Evolutionary conservation across 92 coral and sea anemone genomes (phyloP), one percentile per base, ranked within the genome.

Genomic region (Anthopleura xanthogrammica): DNA sequence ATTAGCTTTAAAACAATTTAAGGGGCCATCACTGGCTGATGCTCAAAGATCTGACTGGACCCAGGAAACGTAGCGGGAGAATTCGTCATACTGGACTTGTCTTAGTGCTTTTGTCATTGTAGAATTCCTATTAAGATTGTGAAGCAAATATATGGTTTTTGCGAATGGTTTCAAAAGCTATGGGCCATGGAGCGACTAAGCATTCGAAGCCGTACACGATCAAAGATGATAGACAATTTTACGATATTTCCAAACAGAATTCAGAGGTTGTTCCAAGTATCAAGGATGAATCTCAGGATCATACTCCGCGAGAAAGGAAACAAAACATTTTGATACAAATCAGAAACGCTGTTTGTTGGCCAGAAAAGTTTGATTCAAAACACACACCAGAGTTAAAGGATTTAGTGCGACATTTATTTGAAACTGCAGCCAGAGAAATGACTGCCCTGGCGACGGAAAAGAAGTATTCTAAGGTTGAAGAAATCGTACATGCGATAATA

Each of bases 401-500:
- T 46, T 77, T 86, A 56, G 70, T 89, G 4, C 52, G 81, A 36
- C 77, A 65, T 16, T 73, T 89, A 23, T 82, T 89, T 6, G 60
- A 71, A 41, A 77, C 77, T 40, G 81, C 90, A 40, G 43, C 89
- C 14, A 52, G 52, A 40, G 85, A 83, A 86, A 86, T 89, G 87
- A 89, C 87, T 41, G 78, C 75, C 41, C 68, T 92, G 46, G 80
- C 87, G 20, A 87, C 74, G 79, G 58, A 46, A 2, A 83, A 78
- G 54, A 83, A 84, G 39, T 79, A 12, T 39, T 24, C 39, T 12
- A 50, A 79, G 64, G 93, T 88, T 0, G 93, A 92, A 24, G 85
- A 77, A 66, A 70, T 92, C 19, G 93, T 82, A 4, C 85, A 77
- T 12, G 86, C 85, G 55, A 85, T 87, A 52, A 58, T 89, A 23